Evolutionary conservation across 2,797 vertebrate genomes (phyloP).

Genomic region (Tiaroga cobitis): DNA sequence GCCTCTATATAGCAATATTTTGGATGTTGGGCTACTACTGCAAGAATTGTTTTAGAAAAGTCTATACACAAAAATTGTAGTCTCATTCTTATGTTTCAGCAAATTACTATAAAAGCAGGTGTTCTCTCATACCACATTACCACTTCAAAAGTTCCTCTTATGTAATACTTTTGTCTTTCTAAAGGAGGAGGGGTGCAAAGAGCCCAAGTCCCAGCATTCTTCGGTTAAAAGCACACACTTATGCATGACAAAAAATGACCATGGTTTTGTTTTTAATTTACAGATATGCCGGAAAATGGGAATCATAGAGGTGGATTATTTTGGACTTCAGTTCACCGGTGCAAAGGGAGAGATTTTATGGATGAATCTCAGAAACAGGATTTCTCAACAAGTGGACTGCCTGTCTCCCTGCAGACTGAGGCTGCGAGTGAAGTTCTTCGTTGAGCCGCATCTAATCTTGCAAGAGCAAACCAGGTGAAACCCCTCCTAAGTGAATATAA

Average conservation of each 20-base stretch:
- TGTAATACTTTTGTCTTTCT: constrained; percentile 13
- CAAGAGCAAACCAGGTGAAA: constrained; percentile 84
- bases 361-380: constrained; percentile 87
- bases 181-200: not conserved
- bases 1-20: not conserved
- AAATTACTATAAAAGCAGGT: not conserved
- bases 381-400: constrained; percentile 86
- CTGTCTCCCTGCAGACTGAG: constrained; percentile 82
- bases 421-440: constrained; percentile 86
- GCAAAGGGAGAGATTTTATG: constrained; percentile 85
- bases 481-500: not conserved
- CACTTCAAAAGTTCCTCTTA: constrained; percentile 31
- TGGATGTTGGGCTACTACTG: not conserved
- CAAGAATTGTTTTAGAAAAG: not conserved
- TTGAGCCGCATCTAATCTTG: constrained; percentile 87
- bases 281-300: constrained; percentile 85
- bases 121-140: not conserved
- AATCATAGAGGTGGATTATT: constrained; percentile 88
- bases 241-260: not conserved
- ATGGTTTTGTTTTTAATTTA: constrained; percentile 51
- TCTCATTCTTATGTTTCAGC: not conserved
- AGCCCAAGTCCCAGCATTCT: not conserved
- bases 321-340: constrained; percentile 85
- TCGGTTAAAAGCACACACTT: not conserved
- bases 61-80: not conserved